A percentile compares a stretch with the other conserved stretches of the same genome.
Conservation (phyloP, 2,113 vertebrate genomes). For the Sorex fumeus region DNA sequence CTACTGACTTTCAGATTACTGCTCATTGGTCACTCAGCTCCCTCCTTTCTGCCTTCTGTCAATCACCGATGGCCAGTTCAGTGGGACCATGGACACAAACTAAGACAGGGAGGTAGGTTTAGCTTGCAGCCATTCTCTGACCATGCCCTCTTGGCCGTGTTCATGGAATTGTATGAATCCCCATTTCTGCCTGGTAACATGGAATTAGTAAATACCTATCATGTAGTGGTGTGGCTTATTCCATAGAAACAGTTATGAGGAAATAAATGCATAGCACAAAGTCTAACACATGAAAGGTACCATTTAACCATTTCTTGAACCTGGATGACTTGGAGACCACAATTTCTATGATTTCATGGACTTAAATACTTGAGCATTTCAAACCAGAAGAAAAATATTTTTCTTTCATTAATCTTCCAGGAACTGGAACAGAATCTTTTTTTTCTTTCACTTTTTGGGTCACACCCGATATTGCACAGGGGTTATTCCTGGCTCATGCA, state of each 20-base stretch:
- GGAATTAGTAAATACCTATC: not conserved
- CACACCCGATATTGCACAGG: no score
- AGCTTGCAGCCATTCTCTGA: not conserved
- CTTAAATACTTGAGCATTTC: conserved; percentile 27
- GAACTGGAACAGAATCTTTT: conserved; percentile 23
- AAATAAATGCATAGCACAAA: not conserved
- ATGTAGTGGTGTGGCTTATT: not conserved
- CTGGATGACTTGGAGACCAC: not conserved
- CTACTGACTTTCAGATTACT: not conserved
- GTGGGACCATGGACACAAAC: not conserved
- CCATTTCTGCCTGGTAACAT: conserved; percentile 39
- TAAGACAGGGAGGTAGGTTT: not conserved
- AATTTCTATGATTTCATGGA: not conserved
- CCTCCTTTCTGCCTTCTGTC: not conserved
- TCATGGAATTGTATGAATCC: not conserved
- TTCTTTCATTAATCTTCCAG: conserved; percentile 57
- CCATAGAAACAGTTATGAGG: not conserved
- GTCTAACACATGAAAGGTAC: not conserved
- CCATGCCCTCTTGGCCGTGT: not conserved
- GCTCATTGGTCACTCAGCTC: no score
- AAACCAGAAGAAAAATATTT: not conserved
- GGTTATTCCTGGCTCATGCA: no score
- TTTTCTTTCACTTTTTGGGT: not conserved
- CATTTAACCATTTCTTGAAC: not conserved
- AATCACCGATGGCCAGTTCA: not conserved